Percentiles rank a stretch among this genome's conserved stretches.
Conservation (phyloP, 2,888 invertebrate genomes). For the Teleiodes luculella region DNA sequence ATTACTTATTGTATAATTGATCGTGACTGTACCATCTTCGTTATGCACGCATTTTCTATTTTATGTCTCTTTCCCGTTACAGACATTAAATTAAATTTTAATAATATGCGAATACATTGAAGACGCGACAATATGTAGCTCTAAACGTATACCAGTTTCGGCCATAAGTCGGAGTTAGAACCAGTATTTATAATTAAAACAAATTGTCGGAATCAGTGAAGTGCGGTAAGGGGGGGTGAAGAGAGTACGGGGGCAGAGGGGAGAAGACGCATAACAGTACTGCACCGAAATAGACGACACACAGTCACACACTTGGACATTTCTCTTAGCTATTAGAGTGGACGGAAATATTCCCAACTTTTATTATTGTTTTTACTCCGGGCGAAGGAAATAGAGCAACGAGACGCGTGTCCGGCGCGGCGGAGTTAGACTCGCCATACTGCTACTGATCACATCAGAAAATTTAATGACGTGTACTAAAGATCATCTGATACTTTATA, state of each 20-base stretch:
- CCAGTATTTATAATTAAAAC: constrained; percentile 30
- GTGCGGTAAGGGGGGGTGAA: not conserved
- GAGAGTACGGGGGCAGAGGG: not conserved
- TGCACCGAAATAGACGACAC: constrained; percentile 14
- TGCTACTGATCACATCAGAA: not conserved
- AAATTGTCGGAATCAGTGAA: constrained; percentile 23
- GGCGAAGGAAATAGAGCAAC: not conserved
- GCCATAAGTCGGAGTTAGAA: not conserved
- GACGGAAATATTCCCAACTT: constrained; percentile 10
- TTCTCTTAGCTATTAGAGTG: not conserved
- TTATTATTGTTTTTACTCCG: constrained; percentile 7
- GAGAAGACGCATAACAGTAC: constrained; percentile 14
- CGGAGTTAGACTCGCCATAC: not conserved
- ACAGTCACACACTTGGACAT: constrained; percentile 4
- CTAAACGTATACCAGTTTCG: not conserved
- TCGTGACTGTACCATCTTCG: not conserved
- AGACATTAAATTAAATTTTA: not conserved
- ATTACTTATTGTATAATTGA: too few relatives aligned
- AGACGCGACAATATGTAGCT: not conserved
- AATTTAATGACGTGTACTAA: not conserved
- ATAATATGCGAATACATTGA: not conserved
- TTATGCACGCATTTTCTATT: not conserved
- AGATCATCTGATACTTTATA: not conserved
- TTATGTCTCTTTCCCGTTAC: not conserved
- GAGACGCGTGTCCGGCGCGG: constrained; percentile 4